A percentile compares a stretch with the other conserved stretches of the same genome.
Conservation (phyloP, 2,888 invertebrate species). For the Habrosyne pyritoides region DNA sequence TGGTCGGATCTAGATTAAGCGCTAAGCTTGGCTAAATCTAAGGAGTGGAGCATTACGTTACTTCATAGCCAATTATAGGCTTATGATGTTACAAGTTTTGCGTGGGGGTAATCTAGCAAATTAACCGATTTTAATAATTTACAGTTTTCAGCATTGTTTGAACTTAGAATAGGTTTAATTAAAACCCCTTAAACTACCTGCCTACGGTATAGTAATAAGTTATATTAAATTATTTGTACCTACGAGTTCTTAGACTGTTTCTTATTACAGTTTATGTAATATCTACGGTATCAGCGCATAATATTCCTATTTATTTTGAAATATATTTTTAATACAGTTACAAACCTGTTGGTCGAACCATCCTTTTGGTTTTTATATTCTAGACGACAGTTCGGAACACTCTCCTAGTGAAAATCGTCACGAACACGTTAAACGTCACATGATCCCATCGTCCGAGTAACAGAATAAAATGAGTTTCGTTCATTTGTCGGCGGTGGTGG, state of each 20-base stretch:
- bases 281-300: no score
- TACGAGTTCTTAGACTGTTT: background rate
- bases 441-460: slow-evolving; percentile 52
- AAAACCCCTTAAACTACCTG: background rate
- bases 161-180: background rate
- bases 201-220: no score
- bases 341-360: background rate
- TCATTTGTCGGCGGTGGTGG: slow-evolving; percentile 48
- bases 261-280: no score
- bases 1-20: slow-evolving; percentile 63
- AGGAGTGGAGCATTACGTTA: slow-evolving; percentile 35
- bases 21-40: slow-evolving; percentile 57
- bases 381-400: slow-evolving; percentile 13
- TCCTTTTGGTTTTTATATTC: background rate
- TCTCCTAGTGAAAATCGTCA: slow-evolving; percentile 24
- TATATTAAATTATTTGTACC: background rate
- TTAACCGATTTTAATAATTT: background rate
- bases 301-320: no score
- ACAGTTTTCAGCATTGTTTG: background rate
- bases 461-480: slow-evolving; percentile 67
- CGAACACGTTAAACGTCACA: slow-evolving; percentile 49
- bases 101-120: background rate
- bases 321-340: no score
- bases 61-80: slow-evolving; percentile 39
- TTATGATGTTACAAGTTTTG: slow-evolving; percentile 30